Conservation (phyloP, 2,888 invertebrate species). For the Odontocolon sp. region DNA sequence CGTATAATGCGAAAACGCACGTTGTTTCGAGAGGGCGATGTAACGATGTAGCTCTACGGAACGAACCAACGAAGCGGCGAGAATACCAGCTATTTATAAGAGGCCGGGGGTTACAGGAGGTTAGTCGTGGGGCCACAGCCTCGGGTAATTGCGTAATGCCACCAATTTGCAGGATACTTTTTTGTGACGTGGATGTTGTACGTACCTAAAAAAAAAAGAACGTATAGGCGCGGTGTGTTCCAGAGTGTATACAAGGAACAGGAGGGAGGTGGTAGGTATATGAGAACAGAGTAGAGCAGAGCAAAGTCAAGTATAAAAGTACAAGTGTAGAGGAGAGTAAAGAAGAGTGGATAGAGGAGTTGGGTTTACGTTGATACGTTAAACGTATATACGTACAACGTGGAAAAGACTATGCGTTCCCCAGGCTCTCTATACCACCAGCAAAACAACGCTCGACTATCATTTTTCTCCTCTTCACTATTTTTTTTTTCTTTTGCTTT, state of each 20-base stretch:
- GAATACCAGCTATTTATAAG: conserved; percentile 64
- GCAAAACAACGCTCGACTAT: conserved; percentile 15
- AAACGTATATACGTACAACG: too few relatives aligned
- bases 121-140: conserved; percentile 60
- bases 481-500: too few relatives aligned
- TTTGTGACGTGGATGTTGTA: conserved; percentile 38
- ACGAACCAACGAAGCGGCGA: not conserved
- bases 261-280: not conserved
- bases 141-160: conserved; percentile 72
- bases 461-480: too few relatives aligned
- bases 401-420: too few relatives aligned
- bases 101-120: conserved; percentile 63
- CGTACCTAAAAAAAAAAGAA: conserved; percentile 28
- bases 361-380: conserved; percentile 50
- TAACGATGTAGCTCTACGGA: too few relatives aligned
- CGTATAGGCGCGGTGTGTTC: not conserved
- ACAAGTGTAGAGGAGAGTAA: not conserved
- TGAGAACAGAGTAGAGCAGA: conserved; percentile 21
- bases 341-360: conserved; percentile 27
- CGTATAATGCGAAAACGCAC: conserved; percentile 29
- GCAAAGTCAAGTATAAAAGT: conserved; percentile 17
- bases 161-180: conserved; percentile 69
- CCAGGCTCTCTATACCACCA: too few relatives aligned
- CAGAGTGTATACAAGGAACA: not conserved
- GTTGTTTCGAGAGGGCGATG: conserved; percentile 1